A percentile compares a stretch with the other conserved stretches of the same genome.
Conservation (phyloP, 1,140 invertebrate genomes). For the Bombus pyrosoma region DNA sequence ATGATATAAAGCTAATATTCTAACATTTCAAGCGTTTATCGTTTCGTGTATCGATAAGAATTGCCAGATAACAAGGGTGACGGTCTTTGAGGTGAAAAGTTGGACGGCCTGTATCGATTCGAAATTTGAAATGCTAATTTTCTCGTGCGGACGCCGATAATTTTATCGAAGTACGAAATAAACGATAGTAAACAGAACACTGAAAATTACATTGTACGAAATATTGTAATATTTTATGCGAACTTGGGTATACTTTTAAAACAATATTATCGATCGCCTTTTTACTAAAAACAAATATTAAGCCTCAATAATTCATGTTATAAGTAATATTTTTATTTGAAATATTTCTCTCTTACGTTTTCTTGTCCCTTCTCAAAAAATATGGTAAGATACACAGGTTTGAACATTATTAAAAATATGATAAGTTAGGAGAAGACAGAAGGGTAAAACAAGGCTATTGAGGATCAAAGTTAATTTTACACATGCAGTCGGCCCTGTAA, state of each 20-base stretch:
- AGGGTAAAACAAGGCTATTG: conserved; percentile 35
- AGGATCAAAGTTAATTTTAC: conserved; percentile 55
- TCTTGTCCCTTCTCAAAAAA: not conserved
- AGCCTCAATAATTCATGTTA: not conserved
- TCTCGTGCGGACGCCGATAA: not conserved
- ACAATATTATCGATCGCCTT: not conserved
- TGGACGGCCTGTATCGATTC: not conserved
- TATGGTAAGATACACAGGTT: not conserved
- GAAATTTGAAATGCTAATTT: conserved; percentile 35
- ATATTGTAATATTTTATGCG: not conserved
- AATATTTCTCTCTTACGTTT: not conserved
- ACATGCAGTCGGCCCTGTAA: conserved; percentile 34
- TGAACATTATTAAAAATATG: conserved; percentile 1
- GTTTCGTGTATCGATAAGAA: not conserved
- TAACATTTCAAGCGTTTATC: not conserved
- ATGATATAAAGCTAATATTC: not conserved
- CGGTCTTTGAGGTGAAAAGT: not conserved
- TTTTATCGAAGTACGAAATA: conserved; percentile 1
- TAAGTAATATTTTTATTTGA: too few species aligned
- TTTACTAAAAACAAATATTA: not conserved
- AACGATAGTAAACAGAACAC: conserved; percentile 9
- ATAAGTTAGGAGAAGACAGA: conserved; percentile 1
- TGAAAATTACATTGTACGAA: not conserved
- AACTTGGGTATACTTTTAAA: not conserved
- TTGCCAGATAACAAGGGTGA: not conserved